Base-by-base conservation (phyloP, 1,140 invertebrate species). In the Antheraea mylitta region DNA sequence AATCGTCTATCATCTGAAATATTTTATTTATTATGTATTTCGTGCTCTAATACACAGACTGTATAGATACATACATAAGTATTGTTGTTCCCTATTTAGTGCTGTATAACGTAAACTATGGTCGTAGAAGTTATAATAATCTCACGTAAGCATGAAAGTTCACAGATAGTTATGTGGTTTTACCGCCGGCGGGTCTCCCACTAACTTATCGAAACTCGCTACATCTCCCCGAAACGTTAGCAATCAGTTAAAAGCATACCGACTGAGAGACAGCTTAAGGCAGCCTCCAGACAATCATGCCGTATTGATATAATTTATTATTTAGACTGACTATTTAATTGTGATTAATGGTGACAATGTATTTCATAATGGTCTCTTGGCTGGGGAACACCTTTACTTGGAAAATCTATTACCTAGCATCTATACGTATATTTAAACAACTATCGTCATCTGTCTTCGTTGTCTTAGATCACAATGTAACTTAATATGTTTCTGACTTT, bases 161-260 rank as follows among this genome's bases (percentile, higher is more conserved):
- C 45, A 16, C 45, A 53, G 45, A 53, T 53, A 13, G 45, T 53
- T 53, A 53, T 16, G 45, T 16, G 45, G 45, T 53, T 53, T 9
- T 13, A 53, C 5, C 45, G 45, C 45, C 45, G 60, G 19, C 60
- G 60, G 30, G 9, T 22, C 60, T 22, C 19, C 19, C 60, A 22
- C 58, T 68, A 69, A 68, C 45, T 48, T 68, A 67, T 63, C 64
- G 60, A 60, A 66, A 19, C 22, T 37, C 22, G 13, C 45, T 53
- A 53, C 45, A 53, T 53, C 45, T 53, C 45, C 45, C 64, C 67
- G 64, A 63, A 69, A 67, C 48, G 60, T 58, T 61, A 48, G 59
- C 71, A 73, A 73, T 73, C 71, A 73, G 71, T 73, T 73, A 73
- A 73, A 73, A 73, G 71, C 67, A 67, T 69, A 60, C 16, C 30